Evolutionary conservation across 1,140 invertebrate species (phyloP).

Genomic region (Kradibia gibbosae): DNA sequence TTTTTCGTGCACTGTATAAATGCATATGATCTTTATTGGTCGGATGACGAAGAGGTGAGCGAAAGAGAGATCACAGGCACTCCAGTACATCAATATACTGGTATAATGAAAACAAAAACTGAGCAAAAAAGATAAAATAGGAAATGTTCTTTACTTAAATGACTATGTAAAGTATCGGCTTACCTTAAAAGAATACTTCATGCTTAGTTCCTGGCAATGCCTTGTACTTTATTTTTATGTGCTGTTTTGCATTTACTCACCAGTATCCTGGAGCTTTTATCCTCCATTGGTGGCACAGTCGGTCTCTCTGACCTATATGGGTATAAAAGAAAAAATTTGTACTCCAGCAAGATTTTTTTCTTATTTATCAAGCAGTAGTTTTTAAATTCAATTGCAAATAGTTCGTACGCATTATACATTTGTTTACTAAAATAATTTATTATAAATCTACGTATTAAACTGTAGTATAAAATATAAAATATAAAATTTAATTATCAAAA

Average conservation of each 20-base stretch:
- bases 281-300: background rate
- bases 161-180: background rate
- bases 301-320: no score
- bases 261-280: background rate
- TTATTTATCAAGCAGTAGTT: no score
- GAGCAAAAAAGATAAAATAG: slow-evolving; percentile 11
- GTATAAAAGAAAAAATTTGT: no score
- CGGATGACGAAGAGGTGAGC: background rate
- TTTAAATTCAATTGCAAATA: no score
- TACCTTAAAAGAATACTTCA: background rate
- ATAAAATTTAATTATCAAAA: no score
- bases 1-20: slow-evolving; percentile 21
- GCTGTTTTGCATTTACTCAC: background rate
- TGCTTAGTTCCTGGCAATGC: background rate
- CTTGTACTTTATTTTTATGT: background rate
- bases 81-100: background rate
- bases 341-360: no score
- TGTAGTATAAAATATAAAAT: no score
- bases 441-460: no score
- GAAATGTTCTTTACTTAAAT: slow-evolving; percentile 26
- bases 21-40: slow-evolving; percentile 21
- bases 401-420: no score
- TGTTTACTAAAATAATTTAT: no score
- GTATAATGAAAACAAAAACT: slow-evolving; percentile 18
- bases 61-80: background rate